Conservation (phyloP, 2,113 vertebrate species). For the Zosterops hypoxanthus region DNA sequence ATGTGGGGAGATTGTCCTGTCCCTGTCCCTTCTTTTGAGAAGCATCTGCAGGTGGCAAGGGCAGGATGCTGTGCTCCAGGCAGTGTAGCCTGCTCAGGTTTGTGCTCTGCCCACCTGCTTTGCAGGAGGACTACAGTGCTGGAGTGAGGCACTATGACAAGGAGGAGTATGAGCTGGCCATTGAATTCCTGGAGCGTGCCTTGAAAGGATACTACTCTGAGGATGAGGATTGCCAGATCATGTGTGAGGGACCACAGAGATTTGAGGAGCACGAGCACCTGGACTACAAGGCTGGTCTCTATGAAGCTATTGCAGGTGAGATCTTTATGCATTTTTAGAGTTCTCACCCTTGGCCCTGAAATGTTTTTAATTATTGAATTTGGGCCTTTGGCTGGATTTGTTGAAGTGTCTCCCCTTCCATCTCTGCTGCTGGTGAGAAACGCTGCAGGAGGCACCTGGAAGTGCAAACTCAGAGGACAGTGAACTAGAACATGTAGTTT, state of each 20-base stretch:
- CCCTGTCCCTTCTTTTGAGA: background rate
- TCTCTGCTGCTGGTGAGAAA: background rate
- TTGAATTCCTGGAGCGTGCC: constrained; percentile 84
- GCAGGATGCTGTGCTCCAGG: background rate
- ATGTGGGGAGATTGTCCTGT: background rate
- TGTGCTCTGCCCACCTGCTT: background rate
- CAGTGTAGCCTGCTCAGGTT: accelerated
- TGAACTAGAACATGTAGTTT: background rate
- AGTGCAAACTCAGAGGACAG: background rate
- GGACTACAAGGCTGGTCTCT: constrained; percentile 84
- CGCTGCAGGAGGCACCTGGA: background rate
- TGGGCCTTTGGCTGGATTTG: background rate
- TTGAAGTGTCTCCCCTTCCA: background rate
- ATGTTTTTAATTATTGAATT: background rate
- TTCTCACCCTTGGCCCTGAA: background rate
- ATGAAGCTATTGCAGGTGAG: constrained; percentile 92
- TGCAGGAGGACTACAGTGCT: constrained; percentile 83
- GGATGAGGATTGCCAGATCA: constrained; percentile 84
- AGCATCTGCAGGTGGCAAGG: background rate
- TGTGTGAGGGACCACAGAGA: constrained; percentile 88
- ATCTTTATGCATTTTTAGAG: background rate
- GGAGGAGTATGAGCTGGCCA: constrained; percentile 79
- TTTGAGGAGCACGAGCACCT: constrained; percentile 87
- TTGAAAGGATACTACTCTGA: constrained; percentile 85
- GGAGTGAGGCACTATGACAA: constrained; percentile 85